phyloP scores from a whole-genome alignment of 2,797 vertebrate genomes.

The Echeneis naucrates region DNA sequence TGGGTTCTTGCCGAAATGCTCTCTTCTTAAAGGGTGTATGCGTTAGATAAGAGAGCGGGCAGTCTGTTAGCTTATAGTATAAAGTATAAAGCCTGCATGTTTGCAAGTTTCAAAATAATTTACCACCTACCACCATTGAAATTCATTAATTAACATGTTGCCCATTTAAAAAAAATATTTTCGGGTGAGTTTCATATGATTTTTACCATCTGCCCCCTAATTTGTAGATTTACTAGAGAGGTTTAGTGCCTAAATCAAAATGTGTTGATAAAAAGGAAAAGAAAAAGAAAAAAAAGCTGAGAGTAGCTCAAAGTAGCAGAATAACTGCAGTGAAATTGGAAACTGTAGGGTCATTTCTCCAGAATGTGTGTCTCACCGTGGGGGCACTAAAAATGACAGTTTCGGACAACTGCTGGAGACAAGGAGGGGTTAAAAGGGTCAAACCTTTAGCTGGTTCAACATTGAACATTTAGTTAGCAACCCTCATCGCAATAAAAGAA shows the following conservation, averaged over 20 bases:
- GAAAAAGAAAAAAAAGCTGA: background rate
- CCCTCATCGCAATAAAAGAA: too few relatives aligned
- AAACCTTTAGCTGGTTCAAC: background rate
- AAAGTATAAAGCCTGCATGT: too few relatives aligned
- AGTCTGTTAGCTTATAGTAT: too few relatives aligned
- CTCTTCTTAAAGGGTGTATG: background rate
- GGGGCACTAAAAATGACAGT: slow-evolving; percentile 24
- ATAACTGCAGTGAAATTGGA: slow-evolving; percentile 15
- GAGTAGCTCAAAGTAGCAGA: slow-evolving; percentile 2
- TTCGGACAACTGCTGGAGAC: slow-evolving; percentile 20
- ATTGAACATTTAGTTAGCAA: background rate
- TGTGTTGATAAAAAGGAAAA: too few relatives aligned
- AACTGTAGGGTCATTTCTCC: background rate
- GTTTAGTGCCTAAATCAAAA: background rate
- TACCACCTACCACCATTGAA: background rate
- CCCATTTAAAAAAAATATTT: too few relatives aligned
- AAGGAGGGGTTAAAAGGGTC: slow-evolving; percentile 11
- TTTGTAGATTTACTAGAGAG: background rate
- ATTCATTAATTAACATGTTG: background rate
- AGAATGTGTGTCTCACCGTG: slow-evolving; percentile 15
- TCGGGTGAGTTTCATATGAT: too few relatives aligned
- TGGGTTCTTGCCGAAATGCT: background rate
- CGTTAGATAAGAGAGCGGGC: background rate
- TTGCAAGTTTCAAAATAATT: too few relatives aligned
- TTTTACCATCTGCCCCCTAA: background rate